Evolutionary conservation across 2,888 invertebrate genomes (phyloP).

Genomic region (Brachylomia viminalis): DNA sequence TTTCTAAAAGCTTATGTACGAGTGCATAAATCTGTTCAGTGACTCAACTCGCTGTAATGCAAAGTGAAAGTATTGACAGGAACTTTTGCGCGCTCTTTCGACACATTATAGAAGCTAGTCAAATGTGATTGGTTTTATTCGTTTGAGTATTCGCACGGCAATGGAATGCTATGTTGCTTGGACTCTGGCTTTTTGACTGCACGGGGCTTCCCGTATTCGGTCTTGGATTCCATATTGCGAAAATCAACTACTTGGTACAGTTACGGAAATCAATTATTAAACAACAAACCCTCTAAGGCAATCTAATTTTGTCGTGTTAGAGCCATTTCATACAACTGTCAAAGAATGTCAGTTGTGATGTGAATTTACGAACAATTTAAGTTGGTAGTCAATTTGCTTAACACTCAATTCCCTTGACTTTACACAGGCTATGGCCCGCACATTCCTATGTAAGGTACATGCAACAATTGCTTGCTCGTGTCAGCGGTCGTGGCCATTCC

Average conservation of each 20-base stretch:
- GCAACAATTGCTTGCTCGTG: conserved; percentile 17
- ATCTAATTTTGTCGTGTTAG: no score
- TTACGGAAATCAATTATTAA: background rate
- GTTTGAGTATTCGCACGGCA: background rate
- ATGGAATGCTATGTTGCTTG: background rate
- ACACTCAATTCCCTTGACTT: background rate
- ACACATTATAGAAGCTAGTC: background rate
- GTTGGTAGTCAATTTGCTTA: background rate
- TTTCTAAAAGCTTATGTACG: conserved; percentile 17
- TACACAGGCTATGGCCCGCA: background rate
- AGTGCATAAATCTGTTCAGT: background rate
- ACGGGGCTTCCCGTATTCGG: background rate
- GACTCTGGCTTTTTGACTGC: background rate
- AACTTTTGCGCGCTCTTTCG: background rate
- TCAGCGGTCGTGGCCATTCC: conserved; percentile 26
- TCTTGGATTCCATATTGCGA: background rate
- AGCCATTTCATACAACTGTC: no score
- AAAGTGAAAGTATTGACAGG: conserved; percentile 2
- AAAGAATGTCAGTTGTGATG: background rate
- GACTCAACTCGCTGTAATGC: background rate
- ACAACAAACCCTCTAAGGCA: background rate
- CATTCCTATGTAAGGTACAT: background rate
- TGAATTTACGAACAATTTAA: background rate
- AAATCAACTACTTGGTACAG: background rate
- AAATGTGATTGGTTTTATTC: conserved; percentile 26